Evolutionary conservation across 2,888 invertebrate species (phyloP).

Genomic region (Conchocele bisecta): DNA sequence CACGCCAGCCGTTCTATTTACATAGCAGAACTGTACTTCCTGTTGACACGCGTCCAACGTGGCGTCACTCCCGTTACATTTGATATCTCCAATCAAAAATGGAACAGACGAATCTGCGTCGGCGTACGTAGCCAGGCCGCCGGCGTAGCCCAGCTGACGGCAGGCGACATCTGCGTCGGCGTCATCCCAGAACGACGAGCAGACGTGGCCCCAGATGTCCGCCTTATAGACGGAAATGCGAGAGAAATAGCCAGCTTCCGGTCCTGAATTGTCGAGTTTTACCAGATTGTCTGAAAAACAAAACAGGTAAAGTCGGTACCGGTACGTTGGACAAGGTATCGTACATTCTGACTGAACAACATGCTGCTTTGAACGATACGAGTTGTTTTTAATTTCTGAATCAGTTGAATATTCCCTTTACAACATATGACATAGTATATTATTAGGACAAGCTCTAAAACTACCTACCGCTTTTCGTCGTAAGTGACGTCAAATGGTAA

Average conservation of each 20-base stretch:
- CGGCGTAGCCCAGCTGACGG: slow-evolving; percentile 83
- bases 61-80: slow-evolving; percentile 61
- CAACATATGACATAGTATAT: too few relatives aligned
- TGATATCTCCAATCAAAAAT: slow-evolving; percentile 48
- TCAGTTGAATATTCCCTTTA: too few relatives aligned
- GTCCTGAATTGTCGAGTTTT: slow-evolving; percentile 18
- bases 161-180: slow-evolving; percentile 61
- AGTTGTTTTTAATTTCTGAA: too few relatives aligned
- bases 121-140: slow-evolving; percentile 55
- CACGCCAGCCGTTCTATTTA: slow-evolving; percentile 50
- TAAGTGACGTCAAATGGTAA: too few relatives aligned
- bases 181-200: slow-evolving; percentile 65
- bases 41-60: slow-evolving; percentile 48
- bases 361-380: neutral
- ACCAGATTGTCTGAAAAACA: slow-evolving; percentile 15
- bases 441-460: too few relatives aligned
- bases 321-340: neutral
- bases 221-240: slow-evolving; percentile 87
- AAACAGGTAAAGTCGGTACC: neutral
- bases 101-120: slow-evolving; percentile 40
- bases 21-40: slow-evolving; percentile 45
- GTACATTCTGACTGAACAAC: neutral
- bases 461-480: too few relatives aligned
- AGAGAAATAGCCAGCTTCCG: slow-evolving; percentile 44
- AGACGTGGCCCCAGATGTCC: slow-evolving; percentile 87